A percentile compares a stretch with the other conserved stretches of the same genome.
Conservation (phyloP, 2,113 vertebrate species). For the Centropus unirufus region DNA sequence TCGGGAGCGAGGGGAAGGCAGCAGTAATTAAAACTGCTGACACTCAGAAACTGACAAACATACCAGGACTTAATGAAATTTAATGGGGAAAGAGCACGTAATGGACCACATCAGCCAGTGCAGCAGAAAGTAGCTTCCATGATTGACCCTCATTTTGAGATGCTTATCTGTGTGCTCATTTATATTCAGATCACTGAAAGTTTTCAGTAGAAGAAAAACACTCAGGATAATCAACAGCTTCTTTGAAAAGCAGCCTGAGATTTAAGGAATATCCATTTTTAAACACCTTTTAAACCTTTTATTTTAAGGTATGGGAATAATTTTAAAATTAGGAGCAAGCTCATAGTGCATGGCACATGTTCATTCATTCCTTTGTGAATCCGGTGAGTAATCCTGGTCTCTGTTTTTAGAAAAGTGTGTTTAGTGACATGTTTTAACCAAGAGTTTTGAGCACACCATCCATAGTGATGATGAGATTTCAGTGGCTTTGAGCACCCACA, state of each 20-base stretch:
- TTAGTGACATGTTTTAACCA: not conserved
- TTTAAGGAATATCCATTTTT: not conserved
- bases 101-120: not conserved
- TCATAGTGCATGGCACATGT: not conserved
- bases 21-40: not conserved
- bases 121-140: not conserved
- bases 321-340: not conserved
- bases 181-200: not conserved
- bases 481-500: not conserved
- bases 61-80: not conserved
- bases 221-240: not conserved
- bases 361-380: not conserved
- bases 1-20: not conserved
- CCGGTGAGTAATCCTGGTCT: not conserved
- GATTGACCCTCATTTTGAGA: not conserved
- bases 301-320: not conserved
- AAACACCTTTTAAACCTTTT: not conserved
- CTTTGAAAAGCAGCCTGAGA: not conserved
- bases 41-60: constrained; percentile 1
- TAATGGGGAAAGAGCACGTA: not conserved
- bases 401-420: not conserved
- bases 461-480: not conserved
- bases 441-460: not conserved
- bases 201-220: not conserved
- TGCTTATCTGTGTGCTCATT: not conserved